Base-by-base conservation (phyloP, 2,113 vertebrate genomes). In the Baryphthengus martii region DNA sequence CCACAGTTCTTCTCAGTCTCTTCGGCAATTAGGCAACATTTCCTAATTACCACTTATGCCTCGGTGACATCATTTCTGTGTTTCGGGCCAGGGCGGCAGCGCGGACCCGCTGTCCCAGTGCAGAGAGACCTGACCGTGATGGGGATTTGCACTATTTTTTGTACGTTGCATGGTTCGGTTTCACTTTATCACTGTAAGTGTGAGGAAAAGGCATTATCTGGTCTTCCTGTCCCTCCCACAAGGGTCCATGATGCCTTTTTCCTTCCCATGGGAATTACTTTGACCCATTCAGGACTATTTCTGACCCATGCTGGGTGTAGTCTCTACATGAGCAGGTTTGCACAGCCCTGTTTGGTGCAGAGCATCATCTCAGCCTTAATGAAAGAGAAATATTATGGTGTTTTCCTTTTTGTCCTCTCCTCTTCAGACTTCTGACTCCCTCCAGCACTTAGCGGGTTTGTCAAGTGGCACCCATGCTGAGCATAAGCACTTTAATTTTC, bases 61-160 rank as follows among this genome's bases (percentile, higher is more conserved):
- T n/a, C n/a, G n/a, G n/a, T n/a, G n/a, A n/a, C n/a, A 0, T 19
- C 0, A 0, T 59, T 56, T 63, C 62, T 3, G 0, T 29, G 56
- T 13, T 50, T 17, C 33, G 59, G 49, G 50, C 40, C 20, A n/a
- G 77, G 66, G 67, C 66, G 55, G 65, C 17, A n/a, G n/a, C 35
- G 52, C 2, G 2, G 42, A 12, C 8, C n/a, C 4, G 7, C 26
- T 35, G 59, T 10, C 16, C 39, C 55, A 8, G 9, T 11, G 11
- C 73, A 82, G 44, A 19, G 29, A 42, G 10, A 52, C 25, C 49
- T 31, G 21, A 14, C 63, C 44, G 6, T 5, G 52, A 23, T 31
- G 56, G 11, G 45, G 28, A 13, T 11, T 56, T 68, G 7, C 16
- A 7, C 10, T 53, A 4, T 63, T 85, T 63, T 72, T 52, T 61